Conservation (phyloP, 2,113 vertebrate species). For the Cairina moschata region DNA sequence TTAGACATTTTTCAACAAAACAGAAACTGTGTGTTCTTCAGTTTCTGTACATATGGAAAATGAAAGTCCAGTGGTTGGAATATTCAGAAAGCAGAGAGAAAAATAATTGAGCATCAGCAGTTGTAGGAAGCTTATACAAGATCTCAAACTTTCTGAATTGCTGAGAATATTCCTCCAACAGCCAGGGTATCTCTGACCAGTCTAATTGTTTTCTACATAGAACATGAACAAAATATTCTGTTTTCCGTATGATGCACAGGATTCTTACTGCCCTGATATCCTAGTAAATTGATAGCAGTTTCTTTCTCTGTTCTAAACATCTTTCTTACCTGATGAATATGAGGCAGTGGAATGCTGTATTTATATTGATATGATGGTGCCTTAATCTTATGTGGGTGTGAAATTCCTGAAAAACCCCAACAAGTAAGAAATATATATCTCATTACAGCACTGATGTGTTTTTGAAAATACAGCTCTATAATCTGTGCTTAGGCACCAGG, state of each 20-base stretch:
- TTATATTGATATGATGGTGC: not conserved
- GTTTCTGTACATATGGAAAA: not conserved
- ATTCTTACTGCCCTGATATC: not conserved
- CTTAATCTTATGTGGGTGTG: not conserved
- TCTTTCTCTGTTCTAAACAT: not conserved
- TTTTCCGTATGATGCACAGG: not conserved
- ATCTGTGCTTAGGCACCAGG: not conserved
- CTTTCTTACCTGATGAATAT: not conserved
- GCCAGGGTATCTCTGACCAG: not conserved
- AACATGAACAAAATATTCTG: not conserved
- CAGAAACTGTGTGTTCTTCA: not conserved
- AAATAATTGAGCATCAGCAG: not conserved
- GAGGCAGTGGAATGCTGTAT: not conserved
- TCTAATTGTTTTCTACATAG: not conserved
- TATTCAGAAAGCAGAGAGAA: not conserved
- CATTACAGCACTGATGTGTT: not conserved
- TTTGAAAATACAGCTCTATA: not conserved
- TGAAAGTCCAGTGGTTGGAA: not conserved
- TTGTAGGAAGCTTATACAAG: not conserved
- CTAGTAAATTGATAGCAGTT: not conserved
- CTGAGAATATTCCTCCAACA: not conserved
- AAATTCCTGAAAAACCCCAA: not conserved
- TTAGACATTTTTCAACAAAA: not conserved
- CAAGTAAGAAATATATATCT: not conserved
- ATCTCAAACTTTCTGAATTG: not conserved